Conservation (phyloP, 2,113 vertebrate genomes). For the Empidonax alnorum region DNA sequence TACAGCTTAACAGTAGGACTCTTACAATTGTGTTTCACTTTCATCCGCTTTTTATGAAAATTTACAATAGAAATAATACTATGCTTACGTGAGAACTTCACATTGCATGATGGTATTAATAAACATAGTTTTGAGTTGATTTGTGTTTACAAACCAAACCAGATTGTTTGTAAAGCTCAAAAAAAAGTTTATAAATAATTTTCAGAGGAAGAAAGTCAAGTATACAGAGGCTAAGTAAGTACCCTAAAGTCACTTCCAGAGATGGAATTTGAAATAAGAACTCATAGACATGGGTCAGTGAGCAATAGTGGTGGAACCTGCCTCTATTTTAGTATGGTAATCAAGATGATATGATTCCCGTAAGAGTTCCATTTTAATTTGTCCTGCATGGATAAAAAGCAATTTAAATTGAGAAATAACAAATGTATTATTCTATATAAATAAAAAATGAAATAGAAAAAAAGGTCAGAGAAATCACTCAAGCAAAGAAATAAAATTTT, state of each 20-base stretch:
- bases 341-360: slow-evolving; percentile 1
- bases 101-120: neutral
- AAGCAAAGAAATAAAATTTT: slow-evolving; percentile 35
- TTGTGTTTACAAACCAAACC: neutral
- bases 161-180: neutral
- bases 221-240: neutral
- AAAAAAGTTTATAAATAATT: neutral
- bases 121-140: neutral
- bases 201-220: neutral
- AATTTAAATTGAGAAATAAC: slow-evolving; percentile 54
- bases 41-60: neutral
- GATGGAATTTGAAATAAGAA: neutral
- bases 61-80: neutral
- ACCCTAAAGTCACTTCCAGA: neutral
- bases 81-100: neutral
- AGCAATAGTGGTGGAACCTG: neutral
- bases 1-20: neutral
- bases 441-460: slow-evolving; percentile 36
- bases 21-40: neutral
- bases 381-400: slow-evolving; percentile 45
- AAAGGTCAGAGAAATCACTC: slow-evolving; percentile 23
- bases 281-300: slow-evolving; percentile 8
- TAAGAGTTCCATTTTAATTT: slow-evolving; percentile 44
- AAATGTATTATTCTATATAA: slow-evolving; percentile 36
- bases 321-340: slow-evolving; percentile 22